These are phyloP conservation scores for Pogonomyrmex barbatus DNA, from an alignment of 1,140 invertebrate genomes.

Conservation along the genomic window DNA sequence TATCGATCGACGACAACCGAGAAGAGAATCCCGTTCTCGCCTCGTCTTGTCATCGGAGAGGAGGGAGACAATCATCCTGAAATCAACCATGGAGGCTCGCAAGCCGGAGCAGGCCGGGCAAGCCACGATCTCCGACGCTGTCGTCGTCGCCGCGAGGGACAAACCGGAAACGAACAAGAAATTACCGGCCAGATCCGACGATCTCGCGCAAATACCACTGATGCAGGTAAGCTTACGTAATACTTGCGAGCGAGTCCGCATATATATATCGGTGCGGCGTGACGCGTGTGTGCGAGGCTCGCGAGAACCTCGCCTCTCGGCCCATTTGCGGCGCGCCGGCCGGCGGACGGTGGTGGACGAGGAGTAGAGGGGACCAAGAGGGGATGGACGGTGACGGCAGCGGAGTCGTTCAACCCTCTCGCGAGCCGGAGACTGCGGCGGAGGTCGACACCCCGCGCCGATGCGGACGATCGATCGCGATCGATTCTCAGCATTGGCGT, in stretches of 20 bases:
- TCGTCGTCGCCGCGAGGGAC: background rate
- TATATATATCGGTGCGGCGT: background rate
- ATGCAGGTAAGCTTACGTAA: constrained; percentile 79
- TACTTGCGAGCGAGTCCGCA: background rate
- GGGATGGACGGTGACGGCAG: background rate
- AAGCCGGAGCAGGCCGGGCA: background rate
- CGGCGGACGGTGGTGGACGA: background rate
- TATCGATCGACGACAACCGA: background rate
- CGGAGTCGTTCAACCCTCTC: constrained; percentile 57
- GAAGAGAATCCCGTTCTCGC: background rate
- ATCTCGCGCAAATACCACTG: constrained; percentile 65
- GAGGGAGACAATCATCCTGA: background rate
- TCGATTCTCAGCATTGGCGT: background rate
- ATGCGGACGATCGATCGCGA: constrained; percentile 26
- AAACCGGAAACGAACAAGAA: background rate
- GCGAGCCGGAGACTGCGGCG: background rate
- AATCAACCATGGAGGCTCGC: constrained; percentile 49
- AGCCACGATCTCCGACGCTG: background rate
- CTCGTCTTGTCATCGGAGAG: background rate
- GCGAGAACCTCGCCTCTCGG: constrained; percentile 16
- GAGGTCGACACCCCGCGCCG: constrained; percentile 46
- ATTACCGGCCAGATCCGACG: constrained; percentile 3
- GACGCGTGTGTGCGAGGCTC: background rate
- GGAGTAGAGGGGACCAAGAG: background rate
- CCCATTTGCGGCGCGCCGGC: constrained; percentile 28